Percentiles rank a stretch among this genome's conserved stretches.
These are phyloP conservation scores for Drosophila neotestacea DNA, from an alignment of 2,888 invertebrate genomes.

Conservation along the genomic window DNA sequence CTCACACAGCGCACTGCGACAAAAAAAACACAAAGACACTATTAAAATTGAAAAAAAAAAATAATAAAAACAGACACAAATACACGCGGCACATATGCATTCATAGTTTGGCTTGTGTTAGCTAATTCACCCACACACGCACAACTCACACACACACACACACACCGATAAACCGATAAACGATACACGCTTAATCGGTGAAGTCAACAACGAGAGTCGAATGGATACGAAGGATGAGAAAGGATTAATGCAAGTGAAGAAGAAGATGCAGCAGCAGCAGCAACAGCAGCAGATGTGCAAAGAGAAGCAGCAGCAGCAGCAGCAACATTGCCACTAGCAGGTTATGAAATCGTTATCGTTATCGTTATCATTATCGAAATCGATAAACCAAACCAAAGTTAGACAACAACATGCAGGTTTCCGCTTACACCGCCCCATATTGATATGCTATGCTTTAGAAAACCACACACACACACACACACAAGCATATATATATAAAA, in stretches of 20 bases:
- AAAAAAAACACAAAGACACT: too few relatives aligned
- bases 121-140: conserved; percentile 19
- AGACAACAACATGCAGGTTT: conserved; percentile 33
- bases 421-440: conserved; percentile 49
- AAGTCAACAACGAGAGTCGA: conserved; percentile 32
- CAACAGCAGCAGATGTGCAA: neutral
- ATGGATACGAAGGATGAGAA: conserved; percentile 15
- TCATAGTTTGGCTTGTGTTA: conserved; percentile 29
- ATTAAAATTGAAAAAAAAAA: too few relatives aligned
- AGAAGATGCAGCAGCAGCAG: conserved; percentile 4
- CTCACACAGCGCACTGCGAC: conserved; percentile 14
- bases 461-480: conserved; percentile 14
- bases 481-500: too few relatives aligned
- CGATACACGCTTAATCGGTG: conserved; percentile 29
- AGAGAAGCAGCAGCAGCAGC: conserved; percentile 11
- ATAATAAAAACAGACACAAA: neutral
- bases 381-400: conserved; percentile 14
- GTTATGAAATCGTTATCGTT: conserved; percentile 35
- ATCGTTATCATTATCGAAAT: conserved; percentile 36
- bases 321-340: conserved; percentile 36
- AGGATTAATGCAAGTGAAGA: conserved; percentile 8
- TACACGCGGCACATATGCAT: conserved; percentile 25
- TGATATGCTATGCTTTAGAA: conserved; percentile 43
- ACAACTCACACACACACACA: neutral
- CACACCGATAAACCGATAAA: conserved; percentile 30